Conservation (phyloP, 2,888 invertebrate species). For the Temnothorax ravouxi region DNA sequence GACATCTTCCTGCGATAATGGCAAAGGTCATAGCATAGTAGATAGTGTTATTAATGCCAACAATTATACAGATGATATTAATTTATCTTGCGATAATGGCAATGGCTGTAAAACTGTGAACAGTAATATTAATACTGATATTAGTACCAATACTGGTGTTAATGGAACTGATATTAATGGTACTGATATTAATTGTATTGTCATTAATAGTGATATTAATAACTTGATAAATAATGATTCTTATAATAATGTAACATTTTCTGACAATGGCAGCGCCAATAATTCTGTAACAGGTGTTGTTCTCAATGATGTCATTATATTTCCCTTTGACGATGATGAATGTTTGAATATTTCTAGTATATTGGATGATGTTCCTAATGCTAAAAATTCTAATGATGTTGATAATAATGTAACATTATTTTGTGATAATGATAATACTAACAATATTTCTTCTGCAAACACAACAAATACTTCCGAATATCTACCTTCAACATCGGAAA, state of each 20-base stretch:
- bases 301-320: slow-evolving; percentile 15
- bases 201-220: no score
- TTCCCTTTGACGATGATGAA: neutral
- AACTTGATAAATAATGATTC: slow-evolving; percentile 4
- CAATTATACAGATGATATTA: neutral
- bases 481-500: slow-evolving; percentile 15
- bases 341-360: neutral
- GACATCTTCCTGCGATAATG: neutral
- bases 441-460: neutral
- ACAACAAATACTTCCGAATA: slow-evolving; percentile 1
- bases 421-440: neutral
- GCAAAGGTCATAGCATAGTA: neutral
- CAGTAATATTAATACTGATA: no score
- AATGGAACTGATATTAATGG: no score
- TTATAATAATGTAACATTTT: neutral
- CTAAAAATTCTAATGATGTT: neutral
- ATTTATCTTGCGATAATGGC: no score
- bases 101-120: no score
- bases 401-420: neutral
- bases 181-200: no score
- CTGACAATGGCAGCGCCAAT: neutral
- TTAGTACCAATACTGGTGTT: no score
- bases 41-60: neutral
- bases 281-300: slow-evolving; percentile 7
- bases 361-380: neutral